These are phyloP conservation scores for Daubentonia madagascariensis DNA, from an alignment of 2,113 vertebrate genomes.

Conservation along the genomic window DNA sequence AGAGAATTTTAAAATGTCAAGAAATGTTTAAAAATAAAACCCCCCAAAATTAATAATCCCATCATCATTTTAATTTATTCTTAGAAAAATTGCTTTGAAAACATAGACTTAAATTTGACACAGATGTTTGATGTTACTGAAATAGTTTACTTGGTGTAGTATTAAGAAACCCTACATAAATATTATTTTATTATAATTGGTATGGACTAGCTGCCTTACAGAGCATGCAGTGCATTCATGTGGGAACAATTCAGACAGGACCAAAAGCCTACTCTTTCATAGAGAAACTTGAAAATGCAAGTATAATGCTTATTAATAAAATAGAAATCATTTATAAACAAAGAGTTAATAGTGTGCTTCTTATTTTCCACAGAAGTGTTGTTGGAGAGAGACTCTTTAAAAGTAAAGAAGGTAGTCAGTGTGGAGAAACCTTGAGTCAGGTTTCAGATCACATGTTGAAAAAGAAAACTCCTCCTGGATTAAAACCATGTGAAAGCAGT, in stretches of 20 bases:
- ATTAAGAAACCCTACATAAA: not conserved
- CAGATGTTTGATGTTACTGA: not conserved
- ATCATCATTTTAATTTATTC: not conserved
- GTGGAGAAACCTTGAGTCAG: too few species aligned
- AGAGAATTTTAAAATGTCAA: not conserved
- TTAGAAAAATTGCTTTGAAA: not conserved
- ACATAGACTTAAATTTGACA: not conserved
- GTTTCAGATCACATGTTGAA: not conserved
- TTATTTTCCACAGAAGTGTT: not conserved
- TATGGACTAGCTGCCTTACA: not conserved
- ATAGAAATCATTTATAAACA: not conserved
- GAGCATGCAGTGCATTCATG: not conserved
- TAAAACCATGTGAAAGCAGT: not conserved
- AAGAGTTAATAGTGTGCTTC: not conserved
- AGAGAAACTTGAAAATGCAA: not conserved
- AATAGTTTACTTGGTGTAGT: not conserved
- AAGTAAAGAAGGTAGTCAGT: not conserved
- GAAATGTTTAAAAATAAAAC: not conserved
- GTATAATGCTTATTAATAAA: not conserved
- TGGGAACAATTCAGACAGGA: not conserved
- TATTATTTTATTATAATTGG: not conserved
- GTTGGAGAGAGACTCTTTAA: not conserved
- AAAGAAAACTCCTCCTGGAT: not conserved
- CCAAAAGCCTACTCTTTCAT: not conserved
- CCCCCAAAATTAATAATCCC: too few species aligned